These are phyloP conservation scores for Siderastrea radians DNA, from an alignment of 92 coral and sea anemone genomes.

Conservation along the genomic window DNA sequence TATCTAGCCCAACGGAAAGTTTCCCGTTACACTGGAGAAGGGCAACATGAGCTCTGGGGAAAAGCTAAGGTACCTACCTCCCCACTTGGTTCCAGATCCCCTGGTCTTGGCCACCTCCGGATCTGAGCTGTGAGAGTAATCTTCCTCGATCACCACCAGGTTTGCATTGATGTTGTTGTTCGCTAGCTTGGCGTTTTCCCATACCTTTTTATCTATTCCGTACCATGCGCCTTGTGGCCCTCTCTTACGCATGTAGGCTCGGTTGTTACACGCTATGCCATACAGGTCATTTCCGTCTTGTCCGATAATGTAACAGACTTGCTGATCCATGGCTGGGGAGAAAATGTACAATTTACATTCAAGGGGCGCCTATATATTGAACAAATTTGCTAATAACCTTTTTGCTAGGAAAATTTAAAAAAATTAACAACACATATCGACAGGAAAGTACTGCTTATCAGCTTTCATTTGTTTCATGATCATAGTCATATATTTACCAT, in stretches of 20 bases:
- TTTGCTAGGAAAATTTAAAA: too few relatives aligned
- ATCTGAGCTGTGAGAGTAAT: constrained; percentile 18
- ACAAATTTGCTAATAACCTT: too few relatives aligned
- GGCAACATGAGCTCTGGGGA: background rate
- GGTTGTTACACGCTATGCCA: constrained; percentile 74
- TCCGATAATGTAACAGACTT: constrained; percentile 72
- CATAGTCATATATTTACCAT: too few relatives aligned
- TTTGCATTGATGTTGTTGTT: background rate
- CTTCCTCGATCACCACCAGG: constrained; percentile 34
- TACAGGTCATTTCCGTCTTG: constrained; percentile 55
- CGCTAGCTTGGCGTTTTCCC: constrained; percentile 51
- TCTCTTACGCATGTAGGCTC: constrained; percentile 81
- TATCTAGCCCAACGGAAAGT: too few relatives aligned
- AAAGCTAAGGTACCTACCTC: constrained; percentile 48
- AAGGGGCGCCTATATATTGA: too few relatives aligned
- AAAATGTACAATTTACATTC: too few relatives aligned
- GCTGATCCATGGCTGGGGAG: constrained; percentile 62
- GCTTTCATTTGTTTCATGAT: too few relatives aligned
- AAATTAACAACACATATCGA: too few relatives aligned
- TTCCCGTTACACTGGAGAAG: too few relatives aligned
- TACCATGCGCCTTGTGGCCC: constrained; percentile 64
- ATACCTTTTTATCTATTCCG: constrained; percentile 58
- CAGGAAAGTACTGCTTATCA: too few relatives aligned
- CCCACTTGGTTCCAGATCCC: constrained; percentile 46
- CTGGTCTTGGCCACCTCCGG: constrained; percentile 5